phyloP scores from a whole-genome alignment of 2,888 invertebrate genomes.

The Oconnorella tubifera region DNA sequence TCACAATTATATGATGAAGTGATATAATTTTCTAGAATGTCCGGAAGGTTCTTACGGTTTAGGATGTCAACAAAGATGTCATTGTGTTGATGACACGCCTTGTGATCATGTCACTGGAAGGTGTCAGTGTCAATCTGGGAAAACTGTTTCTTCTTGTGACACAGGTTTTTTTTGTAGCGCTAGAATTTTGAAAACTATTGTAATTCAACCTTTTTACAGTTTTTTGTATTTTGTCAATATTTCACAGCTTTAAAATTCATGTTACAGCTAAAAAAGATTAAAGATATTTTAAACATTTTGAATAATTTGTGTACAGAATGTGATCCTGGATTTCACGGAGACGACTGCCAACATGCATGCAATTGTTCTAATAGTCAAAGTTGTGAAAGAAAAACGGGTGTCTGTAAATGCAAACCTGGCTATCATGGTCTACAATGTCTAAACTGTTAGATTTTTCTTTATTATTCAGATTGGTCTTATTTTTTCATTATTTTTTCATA shows the following conservation, averaged over 20 bases:
- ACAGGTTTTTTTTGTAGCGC: no score
- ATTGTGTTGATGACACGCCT: conserved; percentile 41
- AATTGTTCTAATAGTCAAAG: conserved; percentile 58
- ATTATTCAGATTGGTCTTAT: no score
- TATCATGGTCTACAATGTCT: conserved; percentile 47
- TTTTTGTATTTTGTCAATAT: no score
- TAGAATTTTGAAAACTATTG: no score
- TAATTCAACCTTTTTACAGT: no score
- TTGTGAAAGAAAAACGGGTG: conserved; percentile 53
- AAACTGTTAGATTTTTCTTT: no score
- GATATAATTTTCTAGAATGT: no score
- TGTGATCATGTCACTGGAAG: conserved; percentile 66
- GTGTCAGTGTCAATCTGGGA: conserved; percentile 63
- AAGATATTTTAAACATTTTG: no score
- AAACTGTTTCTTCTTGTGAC: background rate
- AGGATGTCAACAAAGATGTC: conserved; percentile 43
- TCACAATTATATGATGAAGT: no score
- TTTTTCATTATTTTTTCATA: no score
- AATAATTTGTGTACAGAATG: conserved; percentile 50
- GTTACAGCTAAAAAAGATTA: no score
- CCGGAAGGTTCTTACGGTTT: conserved; percentile 44
- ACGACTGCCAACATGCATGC: conserved; percentile 56
- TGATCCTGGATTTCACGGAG: conserved; percentile 54
- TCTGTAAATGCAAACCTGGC: conserved; percentile 51
- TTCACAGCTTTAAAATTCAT: no score